Evolutionary conservation across 2,113 vertebrate species (phyloP), one percentile per base, ranked within the genome.

Genomic region (Spheniscus mendiculus): DNA sequence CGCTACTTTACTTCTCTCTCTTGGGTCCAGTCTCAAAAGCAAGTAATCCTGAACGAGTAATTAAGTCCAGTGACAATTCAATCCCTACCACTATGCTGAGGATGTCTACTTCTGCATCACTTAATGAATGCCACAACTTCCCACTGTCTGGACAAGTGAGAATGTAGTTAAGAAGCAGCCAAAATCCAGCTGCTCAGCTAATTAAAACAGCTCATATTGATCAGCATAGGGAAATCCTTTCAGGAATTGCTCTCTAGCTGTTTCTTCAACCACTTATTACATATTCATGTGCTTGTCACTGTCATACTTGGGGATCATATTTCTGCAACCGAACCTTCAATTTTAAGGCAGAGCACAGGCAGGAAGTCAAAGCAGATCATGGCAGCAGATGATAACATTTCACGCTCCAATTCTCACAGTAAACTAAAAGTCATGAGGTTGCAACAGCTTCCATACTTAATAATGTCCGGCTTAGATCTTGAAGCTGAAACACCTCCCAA

Each of bases 141-240:
- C 91, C 70, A 38, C 89, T 89, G 83, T 72, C 89, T 69, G 73
- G 81, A 91, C 87, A 85, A 91, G 83, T 2, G 10, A 82, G 52
- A 88, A 95, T 65, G 59, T 42, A 83, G 80, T 76, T 96, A 89
- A 94, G 83, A 40, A 94, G 88, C 83, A 95, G 87, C 86, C 93
- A 89, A 94, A 96, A 93, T 95, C 91, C 93, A 97, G 91, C 91
- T 95, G 92, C 93, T 94, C 53, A 1, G 25, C 83, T 97, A 95
- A 97, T 95, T 95, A 91, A 95, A 96, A 85, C 83, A 91, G 80
- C 77, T 97, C 96, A 49, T 7, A 1, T 83, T 84, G 66, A 95
- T 96, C 56, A 87, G 91, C 69, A 87, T 4, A 85, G 70, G 77
- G 47, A 95, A 95, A 96, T 84, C 40, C 65, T 95, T 96, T 91